phyloP scores from a whole-genome alignment of 2,888 invertebrate species.

The Pachymerium ferrugineum region DNA sequence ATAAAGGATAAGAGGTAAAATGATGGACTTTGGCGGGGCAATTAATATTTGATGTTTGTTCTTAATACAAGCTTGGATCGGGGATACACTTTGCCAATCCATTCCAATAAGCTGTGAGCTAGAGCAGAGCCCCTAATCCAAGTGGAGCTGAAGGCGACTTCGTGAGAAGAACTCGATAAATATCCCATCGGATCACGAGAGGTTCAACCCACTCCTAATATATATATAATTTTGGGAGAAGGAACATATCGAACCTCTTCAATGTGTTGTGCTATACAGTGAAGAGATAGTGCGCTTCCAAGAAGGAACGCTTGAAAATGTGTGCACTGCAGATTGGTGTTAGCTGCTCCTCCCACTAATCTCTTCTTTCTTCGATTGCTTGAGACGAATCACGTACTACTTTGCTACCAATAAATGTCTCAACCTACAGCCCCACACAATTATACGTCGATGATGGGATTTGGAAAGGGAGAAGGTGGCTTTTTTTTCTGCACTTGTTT shows the following conservation, averaged over 20 bases:
- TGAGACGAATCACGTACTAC: slow-evolving; percentile 5
- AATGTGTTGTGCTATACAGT: not conserved
- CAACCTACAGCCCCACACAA: not conserved
- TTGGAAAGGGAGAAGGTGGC: not conserved
- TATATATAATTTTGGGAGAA: not conserved
- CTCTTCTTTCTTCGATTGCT: slow-evolving; percentile 14
- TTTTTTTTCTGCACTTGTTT: not conserved
- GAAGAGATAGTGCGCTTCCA: not conserved
- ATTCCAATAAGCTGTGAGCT: slow-evolving; percentile 17
- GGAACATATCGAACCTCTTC: too few relatives aligned
- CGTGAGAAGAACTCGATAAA: slow-evolving; percentile 21
- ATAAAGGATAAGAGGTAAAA: not conserved
- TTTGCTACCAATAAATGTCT: slow-evolving; percentile 2
- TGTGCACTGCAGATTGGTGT: slow-evolving; percentile 5
- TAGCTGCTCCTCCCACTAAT: slow-evolving; percentile 9
- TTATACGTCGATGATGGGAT: slow-evolving; percentile 14
- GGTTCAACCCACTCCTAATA: not conserved
- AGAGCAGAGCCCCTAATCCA: slow-evolving; percentile 11
- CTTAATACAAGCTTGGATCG: not conserved
- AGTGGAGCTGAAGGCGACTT: slow-evolving; percentile 5
- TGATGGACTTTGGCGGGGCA: not conserved
- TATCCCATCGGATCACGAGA: slow-evolving; percentile 7
- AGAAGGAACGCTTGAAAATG: not conserved
- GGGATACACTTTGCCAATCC: slow-evolving; percentile 1
- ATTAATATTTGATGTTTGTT: slow-evolving; percentile 18